Evolutionary conservation across 2,113 vertebrate genomes (phyloP).

Genomic region (Hassar affinis): DNA sequence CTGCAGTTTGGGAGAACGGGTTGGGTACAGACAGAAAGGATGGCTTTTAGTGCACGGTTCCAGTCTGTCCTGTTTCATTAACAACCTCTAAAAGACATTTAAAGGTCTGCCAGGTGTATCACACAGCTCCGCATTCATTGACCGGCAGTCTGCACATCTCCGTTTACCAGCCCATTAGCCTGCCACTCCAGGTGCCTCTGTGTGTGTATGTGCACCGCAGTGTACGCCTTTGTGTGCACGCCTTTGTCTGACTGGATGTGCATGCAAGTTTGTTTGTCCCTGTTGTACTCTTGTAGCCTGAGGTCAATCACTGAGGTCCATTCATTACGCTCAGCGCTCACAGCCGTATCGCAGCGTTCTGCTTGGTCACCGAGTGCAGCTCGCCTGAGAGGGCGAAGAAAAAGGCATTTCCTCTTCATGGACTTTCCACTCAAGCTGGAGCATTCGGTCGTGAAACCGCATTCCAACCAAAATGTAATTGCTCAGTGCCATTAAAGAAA

Average conservation of each 20-base stretch:
- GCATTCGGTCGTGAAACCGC: neutral
- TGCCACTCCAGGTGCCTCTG: slow-evolving; percentile 3
- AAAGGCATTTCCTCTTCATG: slow-evolving; percentile 10
- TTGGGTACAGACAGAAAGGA: neutral
- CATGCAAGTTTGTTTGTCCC: slow-evolving; percentile 1
- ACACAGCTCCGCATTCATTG: neutral
- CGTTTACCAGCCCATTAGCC: slow-evolving; percentile 30
- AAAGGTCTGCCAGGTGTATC: slow-evolving; percentile 32
- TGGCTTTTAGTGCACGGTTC: neutral
- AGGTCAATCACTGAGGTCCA: slow-evolving; percentile 10
- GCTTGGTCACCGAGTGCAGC: neutral
- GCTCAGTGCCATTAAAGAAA: neutral
- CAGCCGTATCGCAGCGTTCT: neutral
- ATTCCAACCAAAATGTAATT: neutral
- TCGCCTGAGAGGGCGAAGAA: neutral
- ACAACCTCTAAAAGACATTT: slow-evolving; percentile 4
- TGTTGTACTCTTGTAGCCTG: slow-evolving; percentile 1
- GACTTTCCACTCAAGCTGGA: neutral
- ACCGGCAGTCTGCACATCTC: neutral
- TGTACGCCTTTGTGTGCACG: neutral
- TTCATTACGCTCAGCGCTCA: neutral
- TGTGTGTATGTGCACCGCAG: slow-evolving; percentile 9
- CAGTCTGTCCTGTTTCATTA: slow-evolving; percentile 21
- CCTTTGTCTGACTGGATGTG: slow-evolving; percentile 34
- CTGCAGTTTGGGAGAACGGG: neutral